Conservation (phyloP, 30 jellyfish, hydroid and myxozoan species). For the Aurelia sp. region DNA sequence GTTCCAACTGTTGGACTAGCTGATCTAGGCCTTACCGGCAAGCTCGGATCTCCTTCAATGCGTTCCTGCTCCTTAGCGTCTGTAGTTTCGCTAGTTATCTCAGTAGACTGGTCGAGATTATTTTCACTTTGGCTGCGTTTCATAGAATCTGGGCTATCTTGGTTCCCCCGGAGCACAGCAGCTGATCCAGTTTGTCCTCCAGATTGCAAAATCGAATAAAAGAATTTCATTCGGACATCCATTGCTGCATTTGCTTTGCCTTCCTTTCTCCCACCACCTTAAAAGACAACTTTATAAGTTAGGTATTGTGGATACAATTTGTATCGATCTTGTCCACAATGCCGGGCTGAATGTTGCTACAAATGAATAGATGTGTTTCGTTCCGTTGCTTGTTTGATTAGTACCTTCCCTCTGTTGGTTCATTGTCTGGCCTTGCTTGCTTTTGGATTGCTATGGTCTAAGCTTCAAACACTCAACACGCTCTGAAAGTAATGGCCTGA, state of each 20-base stretch:
- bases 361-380: too few species aligned
- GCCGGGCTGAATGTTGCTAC: too few species aligned
- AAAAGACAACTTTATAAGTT: too few species aligned
- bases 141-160: constrained; percentile 28
- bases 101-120: constrained; percentile 46
- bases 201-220: constrained; percentile 57
- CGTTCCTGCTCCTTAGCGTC: constrained; percentile 9
- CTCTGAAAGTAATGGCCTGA: too few species aligned
- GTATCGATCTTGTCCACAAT: too few species aligned
- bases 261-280: too few species aligned
- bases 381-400: too few species aligned
- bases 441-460: too few species aligned
- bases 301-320: too few species aligned
- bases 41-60: not conserved
- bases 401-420: too few species aligned
- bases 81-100: constrained; percentile 4
- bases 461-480: too few species aligned
- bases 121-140: constrained; percentile 72
- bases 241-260: constrained; percentile 13
- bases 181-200: constrained; percentile 23
- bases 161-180: constrained; percentile 9
- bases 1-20: constrained; percentile 84
- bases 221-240: constrained; percentile 64
- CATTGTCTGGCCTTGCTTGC: too few species aligned
- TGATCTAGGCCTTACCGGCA: constrained; percentile 68